Conservation (phyloP, 2,888 invertebrate genomes). For the Timema podura region DNA sequence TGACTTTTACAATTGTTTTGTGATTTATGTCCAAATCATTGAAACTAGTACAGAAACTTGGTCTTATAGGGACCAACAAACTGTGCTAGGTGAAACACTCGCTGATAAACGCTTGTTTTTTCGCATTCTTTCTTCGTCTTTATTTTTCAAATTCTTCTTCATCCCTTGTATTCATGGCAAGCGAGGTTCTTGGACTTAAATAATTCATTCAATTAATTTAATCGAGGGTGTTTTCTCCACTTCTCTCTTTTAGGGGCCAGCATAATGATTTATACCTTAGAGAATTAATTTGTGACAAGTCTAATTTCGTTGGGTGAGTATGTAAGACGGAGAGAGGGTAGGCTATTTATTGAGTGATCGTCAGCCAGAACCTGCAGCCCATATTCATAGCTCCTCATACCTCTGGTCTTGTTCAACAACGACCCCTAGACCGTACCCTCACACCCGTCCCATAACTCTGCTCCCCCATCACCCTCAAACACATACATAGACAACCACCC, state of each 20-base stretch:
- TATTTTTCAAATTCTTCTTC: neutral
- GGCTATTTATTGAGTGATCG: neutral
- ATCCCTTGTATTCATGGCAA: neutral
- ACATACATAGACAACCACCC: conserved; percentile 6
- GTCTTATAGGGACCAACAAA: too few relatives aligned
- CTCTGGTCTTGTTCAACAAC: neutral
- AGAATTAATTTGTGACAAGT: conserved; percentile 15
- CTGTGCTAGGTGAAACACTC: too few relatives aligned
- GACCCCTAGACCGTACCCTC: neutral
- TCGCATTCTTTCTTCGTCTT: too few relatives aligned
- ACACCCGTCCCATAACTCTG: neutral
- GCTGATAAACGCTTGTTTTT: too few relatives aligned
- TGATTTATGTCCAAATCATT: too few relatives aligned
- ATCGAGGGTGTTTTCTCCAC: conserved; percentile 23
- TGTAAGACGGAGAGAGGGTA: neutral
- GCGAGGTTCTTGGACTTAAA: conserved; percentile 19
- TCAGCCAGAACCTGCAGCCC: neutral
- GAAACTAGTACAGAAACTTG: too few relatives aligned
- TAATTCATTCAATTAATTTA: conserved; percentile 31
- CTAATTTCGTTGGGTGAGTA: too few relatives aligned
- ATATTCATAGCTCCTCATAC: neutral
- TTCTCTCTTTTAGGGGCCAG: neutral
- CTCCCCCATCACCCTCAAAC: neutral
- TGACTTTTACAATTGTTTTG: too few relatives aligned
- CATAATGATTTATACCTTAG: conserved; percentile 11